Evolutionary conservation across 2,113 vertebrate species (phyloP), one percentile per base, ranked within the genome.

Genomic region (Melanerpes aurifrons): DNA sequence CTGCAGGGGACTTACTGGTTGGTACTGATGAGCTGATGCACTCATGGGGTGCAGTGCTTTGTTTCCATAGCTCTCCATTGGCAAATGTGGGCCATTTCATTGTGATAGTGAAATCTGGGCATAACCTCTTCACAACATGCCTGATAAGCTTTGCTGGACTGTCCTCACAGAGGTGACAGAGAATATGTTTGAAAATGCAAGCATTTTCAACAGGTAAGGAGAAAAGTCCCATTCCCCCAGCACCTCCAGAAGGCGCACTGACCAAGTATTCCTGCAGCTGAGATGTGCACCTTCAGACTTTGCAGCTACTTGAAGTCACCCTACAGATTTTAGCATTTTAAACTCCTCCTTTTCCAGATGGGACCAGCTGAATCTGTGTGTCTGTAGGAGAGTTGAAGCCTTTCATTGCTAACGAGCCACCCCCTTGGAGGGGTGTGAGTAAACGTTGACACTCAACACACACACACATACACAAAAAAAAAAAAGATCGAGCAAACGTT

Each of bases 371-470:
- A 72, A 56, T 50, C 20, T 2, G 7, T 53, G 40, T 67, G 69
- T n/a, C n/a, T 35, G 9, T 24, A 32, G 0, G 2, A 50, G 32
- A 80, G 19, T 8, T 1, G 9, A 13, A 61, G 64, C 74, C 24
- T 62, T 69, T 79, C 56, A 2, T 14, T 26, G 72, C 24, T 82
- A 82, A 50, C 6, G 4, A 67, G 50, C 26, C 26, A 29, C 32
- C 45, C 59, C 80, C 35, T 35, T 8, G 6, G 72, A 90, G 82
- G 47, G 75, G 67, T 22, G 69, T 35, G 79, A 83, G 85, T 20
- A 94, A 94, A 96, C 62, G 20, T 50, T 90, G 83, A 93, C 81
- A 75, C 90, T 89, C 47, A 0, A 82, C 54, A 81, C 53, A 78
- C 62, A 86, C 28, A 63, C 40, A 53, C 14, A 22, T 10, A 37